These are phyloP conservation scores for Corydoras sp. DNA, from an alignment of 2,113 vertebrate species.

Conservation along the genomic window DNA sequence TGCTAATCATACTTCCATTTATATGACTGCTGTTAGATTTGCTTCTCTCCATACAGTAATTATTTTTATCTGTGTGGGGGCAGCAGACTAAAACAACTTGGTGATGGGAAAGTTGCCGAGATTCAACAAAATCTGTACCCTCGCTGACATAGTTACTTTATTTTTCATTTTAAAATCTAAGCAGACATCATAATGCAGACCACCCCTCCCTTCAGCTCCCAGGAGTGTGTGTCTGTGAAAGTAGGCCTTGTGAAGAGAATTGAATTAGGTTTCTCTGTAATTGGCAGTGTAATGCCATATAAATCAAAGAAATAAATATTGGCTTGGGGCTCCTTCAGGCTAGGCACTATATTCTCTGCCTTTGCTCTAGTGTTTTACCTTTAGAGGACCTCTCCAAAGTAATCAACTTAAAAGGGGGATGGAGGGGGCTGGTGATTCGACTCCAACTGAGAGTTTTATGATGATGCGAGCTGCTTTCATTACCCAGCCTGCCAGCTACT, in stretches of 20 bases:
- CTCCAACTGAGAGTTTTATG: slow-evolving; percentile 43
- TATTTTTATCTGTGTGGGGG: slow-evolving; percentile 16
- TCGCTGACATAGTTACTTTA: slow-evolving; percentile 30
- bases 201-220: slow-evolving; percentile 18
- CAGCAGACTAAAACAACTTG: slow-evolving; percentile 9
- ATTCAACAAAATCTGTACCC: no score
- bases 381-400: slow-evolving; percentile 55
- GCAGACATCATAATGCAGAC: slow-evolving; percentile 25
- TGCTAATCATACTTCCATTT: slow-evolving; percentile 12
- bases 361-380: slow-evolving; percentile 41
- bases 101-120: background rate
- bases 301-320: slow-evolving; percentile 68
- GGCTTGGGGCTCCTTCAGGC: slow-evolving; percentile 50
- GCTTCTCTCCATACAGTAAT: slow-evolving; percentile 12
- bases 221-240: slow-evolving; percentile 43
- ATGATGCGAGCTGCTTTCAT: slow-evolving; percentile 32
- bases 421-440: slow-evolving; percentile 33
- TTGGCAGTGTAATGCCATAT: slow-evolving; percentile 57
- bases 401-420: slow-evolving; percentile 52
- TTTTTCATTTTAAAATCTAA: slow-evolving; percentile 37
- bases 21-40: slow-evolving; percentile 16
- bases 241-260: slow-evolving; percentile 49
- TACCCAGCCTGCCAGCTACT: slow-evolving; percentile 40
- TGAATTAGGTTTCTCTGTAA: slow-evolving; percentile 60
- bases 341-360: slow-evolving; percentile 43